A percentile compares a stretch with the other conserved stretches of the same genome.
Conservation (phyloP, 2,888 invertebrate species). For the Eilema sororculum region DNA sequence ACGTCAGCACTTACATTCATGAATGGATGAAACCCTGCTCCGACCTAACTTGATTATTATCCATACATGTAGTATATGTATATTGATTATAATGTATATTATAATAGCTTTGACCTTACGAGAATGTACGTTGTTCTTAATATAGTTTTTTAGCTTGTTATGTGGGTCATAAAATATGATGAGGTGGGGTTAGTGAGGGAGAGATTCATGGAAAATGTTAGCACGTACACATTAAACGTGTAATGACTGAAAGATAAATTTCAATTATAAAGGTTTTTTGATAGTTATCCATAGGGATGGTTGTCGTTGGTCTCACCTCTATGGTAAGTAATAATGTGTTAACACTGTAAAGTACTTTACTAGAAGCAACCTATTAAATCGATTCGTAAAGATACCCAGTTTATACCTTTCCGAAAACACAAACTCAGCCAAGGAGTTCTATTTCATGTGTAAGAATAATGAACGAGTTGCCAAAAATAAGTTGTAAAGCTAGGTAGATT, state of each 20-base stretch:
- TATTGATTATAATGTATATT: conserved; percentile 35
- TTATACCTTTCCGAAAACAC: too few relatives aligned
- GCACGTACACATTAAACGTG: neutral
- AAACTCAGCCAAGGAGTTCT: too few relatives aligned
- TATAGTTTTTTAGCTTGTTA: conserved; percentile 5
- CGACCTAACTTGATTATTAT: conserved; percentile 57
- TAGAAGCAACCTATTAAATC: too few relatives aligned
- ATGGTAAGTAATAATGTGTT: too few relatives aligned
- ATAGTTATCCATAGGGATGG: too few relatives aligned
- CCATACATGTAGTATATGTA: conserved; percentile 38
- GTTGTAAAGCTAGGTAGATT: neutral
- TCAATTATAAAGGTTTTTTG: neutral
- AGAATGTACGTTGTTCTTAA: neutral
- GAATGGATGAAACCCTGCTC: conserved; percentile 78
- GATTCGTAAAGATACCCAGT: too few relatives aligned
- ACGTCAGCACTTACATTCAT: conserved; percentile 81
- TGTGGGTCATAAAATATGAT: conserved; percentile 17
- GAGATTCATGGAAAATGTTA: neutral
- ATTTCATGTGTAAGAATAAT: too few relatives aligned
- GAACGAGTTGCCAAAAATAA: neutral
- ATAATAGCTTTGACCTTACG: conserved; percentile 28
- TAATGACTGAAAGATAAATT: neutral
- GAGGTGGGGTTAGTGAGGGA: neutral
- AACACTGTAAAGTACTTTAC: too few relatives aligned
- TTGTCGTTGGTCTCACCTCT: too few relatives aligned